These are phyloP conservation scores for Theonella swinhoei DNA, from an alignment of 37 sponge, comb jelly and placozoan genomes.

Conservation along the genomic window DNA sequence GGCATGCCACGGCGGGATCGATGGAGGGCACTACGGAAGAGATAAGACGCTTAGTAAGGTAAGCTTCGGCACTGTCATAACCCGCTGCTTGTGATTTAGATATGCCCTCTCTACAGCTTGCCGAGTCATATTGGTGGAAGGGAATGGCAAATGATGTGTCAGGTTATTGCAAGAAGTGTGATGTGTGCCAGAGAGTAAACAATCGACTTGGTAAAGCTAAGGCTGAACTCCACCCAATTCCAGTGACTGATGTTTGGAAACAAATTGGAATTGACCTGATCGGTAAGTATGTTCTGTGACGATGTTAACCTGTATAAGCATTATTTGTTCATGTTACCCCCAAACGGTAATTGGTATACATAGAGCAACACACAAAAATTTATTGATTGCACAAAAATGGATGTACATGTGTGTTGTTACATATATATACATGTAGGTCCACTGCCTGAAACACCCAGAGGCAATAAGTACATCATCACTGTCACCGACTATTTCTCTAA, in stretches of 20 bases:
- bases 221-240: slow-evolving; percentile 29
- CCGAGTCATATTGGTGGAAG: slow-evolving; percentile 12
- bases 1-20: slow-evolving; percentile 23
- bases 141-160: slow-evolving; percentile 5
- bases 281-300: too few relatives aligned
- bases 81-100: not conserved
- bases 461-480: slow-evolving; percentile 10
- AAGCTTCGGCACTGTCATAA: not conserved
- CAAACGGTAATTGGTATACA: too few relatives aligned
- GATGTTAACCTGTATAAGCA: too few relatives aligned
- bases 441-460: slow-evolving; percentile 15
- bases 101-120: not conserved
- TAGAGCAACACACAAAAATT: not conserved
- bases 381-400: not conserved
- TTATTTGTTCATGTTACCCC: too few relatives aligned
- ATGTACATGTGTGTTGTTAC: too few relatives aligned
- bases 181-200: not conserved
- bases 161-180: not conserved
- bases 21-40: slow-evolving; percentile 12
- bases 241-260: slow-evolving; percentile 16
- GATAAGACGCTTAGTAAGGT: slow-evolving; percentile 6
- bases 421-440: too few relatives aligned
- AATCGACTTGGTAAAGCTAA: not conserved
- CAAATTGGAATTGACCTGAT: slow-evolving; percentile 45
- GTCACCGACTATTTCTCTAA: slow-evolving; percentile 25